phyloP scores from a whole-genome alignment of 2,888 invertebrate genomes.

The Parnassius orleans region DNA sequence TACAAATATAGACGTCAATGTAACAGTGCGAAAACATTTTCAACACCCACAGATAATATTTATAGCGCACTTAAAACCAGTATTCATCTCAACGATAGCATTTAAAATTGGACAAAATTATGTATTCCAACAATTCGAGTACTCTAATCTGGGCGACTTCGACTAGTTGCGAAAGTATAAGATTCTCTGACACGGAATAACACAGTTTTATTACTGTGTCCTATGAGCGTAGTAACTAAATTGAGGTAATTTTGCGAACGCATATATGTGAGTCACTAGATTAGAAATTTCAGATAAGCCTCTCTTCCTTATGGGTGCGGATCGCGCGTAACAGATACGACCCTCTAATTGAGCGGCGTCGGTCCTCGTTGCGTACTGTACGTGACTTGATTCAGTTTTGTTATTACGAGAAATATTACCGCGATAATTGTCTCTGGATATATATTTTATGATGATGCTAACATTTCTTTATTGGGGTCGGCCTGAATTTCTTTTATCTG shows the following conservation, averaged over 20 bases:
- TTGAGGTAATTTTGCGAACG: constrained; percentile 56
- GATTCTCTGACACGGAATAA: not conserved
- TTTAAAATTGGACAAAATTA: constrained; percentile 8
- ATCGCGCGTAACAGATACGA: constrained; percentile 56
- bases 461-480: constrained; percentile 2
- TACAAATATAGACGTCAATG: constrained; percentile 45
- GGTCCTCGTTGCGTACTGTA: constrained; percentile 36
- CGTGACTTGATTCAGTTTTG: constrained; percentile 59
- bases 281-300: constrained; percentile 70
- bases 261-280: constrained; percentile 46
- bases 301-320: constrained; percentile 68
- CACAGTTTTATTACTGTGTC: constrained; percentile 6
- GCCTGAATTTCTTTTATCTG: too few species aligned
- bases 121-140: constrained; percentile 4
- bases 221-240: constrained; percentile 18
- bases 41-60: constrained; percentile 49
- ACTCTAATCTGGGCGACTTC: not conserved
- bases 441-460: constrained; percentile 30
- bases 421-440: constrained; percentile 38
- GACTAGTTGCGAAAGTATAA: not conserved
- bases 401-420: constrained; percentile 33
- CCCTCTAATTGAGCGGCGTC: constrained; percentile 59
- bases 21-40: constrained; percentile 43
- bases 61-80: constrained; percentile 37
- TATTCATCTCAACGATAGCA: constrained; percentile 32